Conservation (phyloP, 2,888 invertebrate genomes). For the Allygus modestus region DNA sequence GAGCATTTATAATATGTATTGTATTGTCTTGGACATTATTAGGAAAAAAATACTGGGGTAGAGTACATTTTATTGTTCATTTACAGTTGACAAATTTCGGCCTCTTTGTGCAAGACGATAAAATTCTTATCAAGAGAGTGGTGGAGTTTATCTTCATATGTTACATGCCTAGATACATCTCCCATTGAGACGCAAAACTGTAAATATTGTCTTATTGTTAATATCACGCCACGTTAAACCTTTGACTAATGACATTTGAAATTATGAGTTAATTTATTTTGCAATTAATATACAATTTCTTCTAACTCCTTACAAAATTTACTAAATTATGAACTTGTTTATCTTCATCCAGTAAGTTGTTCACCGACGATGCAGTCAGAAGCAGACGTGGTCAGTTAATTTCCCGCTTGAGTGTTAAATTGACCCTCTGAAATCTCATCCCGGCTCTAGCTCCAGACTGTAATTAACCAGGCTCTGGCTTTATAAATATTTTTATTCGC, state of each 20-base stretch:
- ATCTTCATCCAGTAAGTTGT: too few species aligned
- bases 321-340: too few species aligned
- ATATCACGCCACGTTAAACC: too few species aligned
- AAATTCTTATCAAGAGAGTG: slow-evolving; percentile 11
- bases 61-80: not conserved
- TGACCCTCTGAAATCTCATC: slow-evolving; percentile 9
- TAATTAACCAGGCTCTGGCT: not conserved
- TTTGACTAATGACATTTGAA: too few species aligned
- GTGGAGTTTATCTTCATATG: slow-evolving; percentile 23
- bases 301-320: too few species aligned
- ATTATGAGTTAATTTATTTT: too few species aligned
- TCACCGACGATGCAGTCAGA: not conserved
- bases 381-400: slow-evolving; percentile 1
- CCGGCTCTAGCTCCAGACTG: not conserved
- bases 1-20: too few species aligned
- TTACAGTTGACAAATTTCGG: not conserved
- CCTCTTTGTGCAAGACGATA: not conserved
- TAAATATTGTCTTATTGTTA: too few species aligned
- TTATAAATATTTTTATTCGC: too few species aligned
- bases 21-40: too few species aligned
- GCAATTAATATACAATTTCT: too few species aligned
- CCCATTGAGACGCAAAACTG: not conserved
- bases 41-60: too few species aligned
- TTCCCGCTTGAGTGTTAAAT: not conserved
- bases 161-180: not conserved